A percentile compares a stretch with the other conserved stretches of the same genome.
Evolutionary conservation across 2,113 vertebrate species (phyloP).

Genomic region (Anthoscopus minutus): DNA sequence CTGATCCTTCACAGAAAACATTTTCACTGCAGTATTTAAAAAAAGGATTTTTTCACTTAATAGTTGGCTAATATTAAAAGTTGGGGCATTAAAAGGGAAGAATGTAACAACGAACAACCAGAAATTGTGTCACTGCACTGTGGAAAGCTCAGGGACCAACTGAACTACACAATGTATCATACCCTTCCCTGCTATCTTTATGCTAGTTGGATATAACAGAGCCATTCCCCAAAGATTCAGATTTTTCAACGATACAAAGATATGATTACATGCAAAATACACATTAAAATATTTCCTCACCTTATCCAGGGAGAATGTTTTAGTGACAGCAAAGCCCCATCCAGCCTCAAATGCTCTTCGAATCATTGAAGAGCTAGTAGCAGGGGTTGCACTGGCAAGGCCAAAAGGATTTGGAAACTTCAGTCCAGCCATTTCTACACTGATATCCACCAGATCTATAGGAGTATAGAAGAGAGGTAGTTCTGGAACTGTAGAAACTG

Average conservation of each 20-base stretch:
- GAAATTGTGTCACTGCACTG: not conserved
- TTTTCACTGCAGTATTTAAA: not conserved
- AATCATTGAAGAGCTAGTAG: slow-evolving; percentile 89
- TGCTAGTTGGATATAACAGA: not conserved
- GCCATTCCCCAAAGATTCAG: not conserved
- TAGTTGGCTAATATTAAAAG: not conserved
- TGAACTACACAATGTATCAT: not conserved
- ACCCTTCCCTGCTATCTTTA: not conserved
- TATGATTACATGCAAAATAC: not conserved
- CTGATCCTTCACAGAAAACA: not conserved
- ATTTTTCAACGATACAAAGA: not conserved
- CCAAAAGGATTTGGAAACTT: slow-evolving; percentile 90
- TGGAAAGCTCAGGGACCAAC: not conserved
- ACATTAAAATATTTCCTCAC: slow-evolving; percentile 15
- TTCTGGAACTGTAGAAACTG: slow-evolving; percentile 68
- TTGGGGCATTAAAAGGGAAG: not conserved
- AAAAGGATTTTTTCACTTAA: not conserved
- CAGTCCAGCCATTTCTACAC: slow-evolving; percentile 83
- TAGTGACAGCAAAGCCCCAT: slow-evolving; percentile 91
- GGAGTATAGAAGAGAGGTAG: slow-evolving; percentile 86
- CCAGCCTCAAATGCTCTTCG: slow-evolving; percentile 89
- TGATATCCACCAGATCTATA: slow-evolving; percentile 86
- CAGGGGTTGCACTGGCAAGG: slow-evolving; percentile 87
- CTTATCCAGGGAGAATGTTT: slow-evolving; percentile 92
- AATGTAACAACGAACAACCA: not conserved